phyloP scores from a whole-genome alignment of 2,888 invertebrate species.

The Melanargia galathea region DNA sequence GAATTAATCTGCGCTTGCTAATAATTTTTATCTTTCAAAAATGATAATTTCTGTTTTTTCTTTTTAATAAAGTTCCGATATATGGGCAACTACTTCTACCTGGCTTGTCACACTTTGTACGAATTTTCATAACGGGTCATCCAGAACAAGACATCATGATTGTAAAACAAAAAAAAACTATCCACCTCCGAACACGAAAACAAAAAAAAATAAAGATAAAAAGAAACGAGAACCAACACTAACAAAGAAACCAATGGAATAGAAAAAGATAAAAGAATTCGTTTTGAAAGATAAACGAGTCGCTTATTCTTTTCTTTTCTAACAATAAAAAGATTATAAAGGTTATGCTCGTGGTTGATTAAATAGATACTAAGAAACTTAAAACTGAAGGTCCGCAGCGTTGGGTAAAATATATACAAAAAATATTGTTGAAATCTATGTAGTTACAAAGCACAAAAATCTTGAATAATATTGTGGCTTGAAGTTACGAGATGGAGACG shows the following conservation, averaged over 20 bases:
- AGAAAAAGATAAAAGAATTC: conserved; percentile 12
- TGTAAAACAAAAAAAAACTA: not conserved
- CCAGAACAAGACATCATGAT: not conserved
- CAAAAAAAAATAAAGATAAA: conserved; percentile 2
- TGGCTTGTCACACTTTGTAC: too few species aligned
- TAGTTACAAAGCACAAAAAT: not conserved
- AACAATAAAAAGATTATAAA: conserved; percentile 7
- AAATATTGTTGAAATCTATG: not conserved
- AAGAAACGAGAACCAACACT: conserved; percentile 1
- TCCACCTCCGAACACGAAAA: not conserved
- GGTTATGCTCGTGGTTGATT: conserved; percentile 14
- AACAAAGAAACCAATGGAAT: conserved; percentile 19
- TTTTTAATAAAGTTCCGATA: too few species aligned
- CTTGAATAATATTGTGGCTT: not conserved
- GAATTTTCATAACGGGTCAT: not conserved
- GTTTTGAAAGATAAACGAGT: conserved; percentile 2
- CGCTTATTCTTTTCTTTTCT: not conserved
- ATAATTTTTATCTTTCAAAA: too few species aligned
- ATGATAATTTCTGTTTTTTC: too few species aligned
- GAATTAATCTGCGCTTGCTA: too few species aligned
- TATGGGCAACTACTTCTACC: too few species aligned
- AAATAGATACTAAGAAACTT: conserved; percentile 6
- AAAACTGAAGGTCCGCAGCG: not conserved
- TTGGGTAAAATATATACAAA: conserved; percentile 5
- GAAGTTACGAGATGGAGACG: not conserved